Evolutionary conservation across 2,113 vertebrate genomes (phyloP).

Genomic region (Circaetus cinerascens): DNA sequence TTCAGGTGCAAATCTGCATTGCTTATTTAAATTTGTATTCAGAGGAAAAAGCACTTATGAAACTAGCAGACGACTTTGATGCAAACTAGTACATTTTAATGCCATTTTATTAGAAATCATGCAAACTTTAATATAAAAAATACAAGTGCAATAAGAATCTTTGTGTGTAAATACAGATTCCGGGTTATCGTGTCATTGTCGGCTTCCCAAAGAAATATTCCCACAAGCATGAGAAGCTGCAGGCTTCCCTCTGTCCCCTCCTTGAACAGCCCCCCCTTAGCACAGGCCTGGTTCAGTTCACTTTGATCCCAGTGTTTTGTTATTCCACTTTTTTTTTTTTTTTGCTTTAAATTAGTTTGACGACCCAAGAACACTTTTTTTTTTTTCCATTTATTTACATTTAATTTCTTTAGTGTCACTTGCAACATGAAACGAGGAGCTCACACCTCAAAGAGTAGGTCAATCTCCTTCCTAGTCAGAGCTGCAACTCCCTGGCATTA

Average conservation of each 20-base stretch:
- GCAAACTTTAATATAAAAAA: constrained; percentile 85
- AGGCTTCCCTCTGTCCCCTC: constrained; percentile 1
- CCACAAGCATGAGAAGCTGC: not conserved
- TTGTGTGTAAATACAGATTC: constrained; percentile 70
- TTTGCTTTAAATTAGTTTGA: not conserved
- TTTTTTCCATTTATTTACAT: constrained; percentile 42
- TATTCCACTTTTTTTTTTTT: not conserved
- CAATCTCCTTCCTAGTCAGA: not conserved
- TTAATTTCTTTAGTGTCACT: constrained; percentile 56
- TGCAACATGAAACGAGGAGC: constrained; percentile 38
- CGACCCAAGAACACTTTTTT: not conserved
- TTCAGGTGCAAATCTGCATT: constrained; percentile 56
- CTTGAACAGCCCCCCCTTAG: not conserved
- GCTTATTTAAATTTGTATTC: not conserved
- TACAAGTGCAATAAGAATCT: constrained; percentile 79
- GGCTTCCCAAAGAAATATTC: constrained; percentile 40
- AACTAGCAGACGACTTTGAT: constrained; percentile 67
- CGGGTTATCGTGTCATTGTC: constrained; percentile 23
- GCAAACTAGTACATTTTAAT: constrained; percentile 74
- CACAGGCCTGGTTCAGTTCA: not conserved
- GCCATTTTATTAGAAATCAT: constrained; percentile 86
- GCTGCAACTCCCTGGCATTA: not conserved
- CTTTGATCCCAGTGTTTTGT: constrained; percentile 1
- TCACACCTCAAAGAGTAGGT: not conserved
- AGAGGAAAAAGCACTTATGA: constrained; percentile 43